Conservation (phyloP, 2,888 invertebrate genomes). For the Sarcophaga carnaria region DNA sequence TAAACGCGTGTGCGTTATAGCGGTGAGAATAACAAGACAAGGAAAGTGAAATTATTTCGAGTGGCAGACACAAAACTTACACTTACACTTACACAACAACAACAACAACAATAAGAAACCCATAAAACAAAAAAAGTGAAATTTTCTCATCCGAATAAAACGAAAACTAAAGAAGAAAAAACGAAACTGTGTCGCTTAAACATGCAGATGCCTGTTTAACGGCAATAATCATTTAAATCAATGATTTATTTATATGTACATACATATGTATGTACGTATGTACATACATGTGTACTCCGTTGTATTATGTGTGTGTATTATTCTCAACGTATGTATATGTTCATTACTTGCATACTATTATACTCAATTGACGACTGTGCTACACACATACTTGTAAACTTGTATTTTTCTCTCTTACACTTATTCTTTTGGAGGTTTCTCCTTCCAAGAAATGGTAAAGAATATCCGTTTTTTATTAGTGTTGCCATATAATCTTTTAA, state of each 20-base stretch:
- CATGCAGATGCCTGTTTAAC: slow-evolving; percentile 13
- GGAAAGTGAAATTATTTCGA: slow-evolving; percentile 62
- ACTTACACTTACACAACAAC: neutral
- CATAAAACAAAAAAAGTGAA: slow-evolving; percentile 44
- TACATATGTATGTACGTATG: neutral
- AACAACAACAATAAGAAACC: neutral
- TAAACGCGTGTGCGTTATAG: neutral
- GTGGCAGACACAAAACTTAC: slow-evolving; percentile 36
- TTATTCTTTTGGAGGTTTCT: too few relatives aligned
- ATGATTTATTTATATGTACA: slow-evolving; percentile 22
- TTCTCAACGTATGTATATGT: too few relatives aligned
- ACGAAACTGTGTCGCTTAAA: slow-evolving; percentile 49
- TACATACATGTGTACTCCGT: too few relatives aligned
- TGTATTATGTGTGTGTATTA: too few relatives aligned
- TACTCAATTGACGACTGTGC: too few relatives aligned
- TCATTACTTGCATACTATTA: too few relatives aligned
- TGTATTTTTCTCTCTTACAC: too few relatives aligned
- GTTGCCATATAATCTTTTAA: too few relatives aligned
- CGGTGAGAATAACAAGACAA: slow-evolving; percentile 7
- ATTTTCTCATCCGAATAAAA: slow-evolving; percentile 40
- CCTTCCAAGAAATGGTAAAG: too few relatives aligned
- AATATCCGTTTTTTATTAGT: too few relatives aligned
- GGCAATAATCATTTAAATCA: slow-evolving; percentile 19
- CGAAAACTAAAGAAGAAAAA: slow-evolving; percentile 12
- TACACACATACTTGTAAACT: too few relatives aligned